Evolutionary conservation across 2,888 invertebrate genomes (phyloP), one percentile per base, ranked within the genome.

Genomic region (Cremastinae sp.): DNA sequence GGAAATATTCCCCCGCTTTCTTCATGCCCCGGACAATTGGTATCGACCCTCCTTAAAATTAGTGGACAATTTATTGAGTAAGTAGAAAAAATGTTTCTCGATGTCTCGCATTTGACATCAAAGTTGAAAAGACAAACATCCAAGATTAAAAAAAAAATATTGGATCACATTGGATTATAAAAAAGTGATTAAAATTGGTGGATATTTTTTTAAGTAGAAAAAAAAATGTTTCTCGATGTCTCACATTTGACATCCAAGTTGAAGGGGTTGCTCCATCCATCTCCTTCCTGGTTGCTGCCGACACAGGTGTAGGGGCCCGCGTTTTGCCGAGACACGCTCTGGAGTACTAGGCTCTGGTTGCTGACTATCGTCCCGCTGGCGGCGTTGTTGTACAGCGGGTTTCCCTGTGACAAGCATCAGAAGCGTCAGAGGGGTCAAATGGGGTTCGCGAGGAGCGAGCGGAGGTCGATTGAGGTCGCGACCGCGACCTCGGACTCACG

Each of bases 301-400:
- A 96, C 94, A 87, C 97, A 97, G 83, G 95, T 96, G 90, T 97
- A 97, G 85, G 95, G 93, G 0, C 97, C 97, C 0, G 95, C 94
- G 58, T 94, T 91, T 39, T 93, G 92, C 71, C 95, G 92, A 79
- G 94, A 94, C 78, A 97, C 96, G 81, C 94, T 94, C 90, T 96
- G 97, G 82, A 97, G 92, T n/a, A 97, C 96, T 74, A 97, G 91
- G 87, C 96, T 96, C 90, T 97, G 96, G 90, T 96, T 96, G 89
- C 96, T 96, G 73, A 97, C 94, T 81, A 97, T 95, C 69, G 96
- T 94, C 45, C 96, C 96, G 4, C 93, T 93, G 70, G 94, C 93
- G 1, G 94, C 92, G 87, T 96, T 96, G 90, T 96, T 96, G 85
- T 93, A 93, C 84, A 97, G 92, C 84, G 94, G 93, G 84, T 93